Evolutionary conservation across 2,888 invertebrate species (phyloP), one percentile per base, ranked within the genome.

Genomic region (Acronicta alni): DNA sequence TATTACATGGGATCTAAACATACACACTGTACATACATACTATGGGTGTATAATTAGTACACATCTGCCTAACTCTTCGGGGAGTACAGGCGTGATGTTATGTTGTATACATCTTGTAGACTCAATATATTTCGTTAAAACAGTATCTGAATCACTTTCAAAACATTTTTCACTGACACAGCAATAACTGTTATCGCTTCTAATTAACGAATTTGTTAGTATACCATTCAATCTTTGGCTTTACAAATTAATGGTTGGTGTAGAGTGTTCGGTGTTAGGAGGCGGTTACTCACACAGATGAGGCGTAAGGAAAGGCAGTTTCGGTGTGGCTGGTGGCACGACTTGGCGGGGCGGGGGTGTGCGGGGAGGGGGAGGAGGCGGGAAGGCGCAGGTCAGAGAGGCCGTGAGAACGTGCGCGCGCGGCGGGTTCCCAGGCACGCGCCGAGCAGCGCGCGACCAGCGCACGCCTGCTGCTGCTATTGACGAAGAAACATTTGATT

Each of bases 351-450:
- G 45, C 8, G 51, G 47, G 57, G 45, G 43, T 12, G 30, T 2
- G 39, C 37, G 46, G 32, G 42, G 18, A 49, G 14, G 49, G 49
- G 44, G 61, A 54, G 60, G 53, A 57, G 63, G 67, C 56, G 69
- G 71, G 63, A 68, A 66, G 72, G 75, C 56, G 70, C 58, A 76
- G 64, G 93, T 92, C 92, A 90, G 84, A 77, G 86, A 80, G 91
- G 91, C 91, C 91, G 92, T 91, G 92, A 90, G 92, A 92, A 91
- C 88, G 92, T 92, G 94, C 94, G 94, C 94, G 94, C 92, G 91
- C 90, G 92, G 89, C 84, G 88, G 92, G 91, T 91, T 91, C 91
- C 91, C 91, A 91, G 91, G 85, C 92, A 91, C 94, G 94, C 94
- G 94, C 92, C 94, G 89, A 47, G 56, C 17, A 10, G 67, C 72